Percentiles rank a stretch among this genome's conserved stretches.
Evolutionary conservation across 2,797 vertebrate species (phyloP).

Genomic region (Enteromius thamalakanensis): DNA sequence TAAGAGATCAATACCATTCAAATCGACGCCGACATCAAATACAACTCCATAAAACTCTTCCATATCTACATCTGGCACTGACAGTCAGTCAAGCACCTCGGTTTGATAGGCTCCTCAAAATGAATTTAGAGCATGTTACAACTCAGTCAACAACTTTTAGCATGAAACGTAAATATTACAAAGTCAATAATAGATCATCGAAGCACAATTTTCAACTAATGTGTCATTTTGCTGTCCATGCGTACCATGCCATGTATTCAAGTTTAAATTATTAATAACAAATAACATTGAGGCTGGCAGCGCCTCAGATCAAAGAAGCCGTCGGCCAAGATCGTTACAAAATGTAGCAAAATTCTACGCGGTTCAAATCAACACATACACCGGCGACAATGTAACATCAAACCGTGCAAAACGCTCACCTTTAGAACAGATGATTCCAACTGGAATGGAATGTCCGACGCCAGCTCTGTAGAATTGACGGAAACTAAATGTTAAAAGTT

Average conservation of each 20-base stretch:
- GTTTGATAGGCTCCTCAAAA: neutral
- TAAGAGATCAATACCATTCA: neutral
- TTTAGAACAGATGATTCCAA: conserved; percentile 30
- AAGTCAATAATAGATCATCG: no score
- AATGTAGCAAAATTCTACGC: neutral
- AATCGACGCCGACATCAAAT: neutral
- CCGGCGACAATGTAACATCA: neutral
- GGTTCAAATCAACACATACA: neutral
- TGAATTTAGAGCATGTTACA: neutral
- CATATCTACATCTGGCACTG: neutral
- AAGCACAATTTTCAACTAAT: neutral
- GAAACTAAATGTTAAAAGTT: conserved; percentile 44
- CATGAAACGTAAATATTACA: neutral
- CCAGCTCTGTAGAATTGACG: neutral
- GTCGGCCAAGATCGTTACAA: neutral
- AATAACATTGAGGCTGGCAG: neutral
- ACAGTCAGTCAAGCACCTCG: neutral
- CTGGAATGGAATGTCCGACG: neutral
- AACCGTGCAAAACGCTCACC: conserved; percentile 46
- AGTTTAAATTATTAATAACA: neutral
- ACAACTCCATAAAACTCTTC: neutral
- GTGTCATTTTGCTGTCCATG: neutral
- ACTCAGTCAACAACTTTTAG: neutral
- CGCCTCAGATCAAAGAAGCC: neutral
- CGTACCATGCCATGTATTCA: neutral